A percentile compares a stretch with the other conserved stretches of the same genome.
Conservation (phyloP, 2,888 invertebrate species). For the Eudasyphora cyanicolor region DNA sequence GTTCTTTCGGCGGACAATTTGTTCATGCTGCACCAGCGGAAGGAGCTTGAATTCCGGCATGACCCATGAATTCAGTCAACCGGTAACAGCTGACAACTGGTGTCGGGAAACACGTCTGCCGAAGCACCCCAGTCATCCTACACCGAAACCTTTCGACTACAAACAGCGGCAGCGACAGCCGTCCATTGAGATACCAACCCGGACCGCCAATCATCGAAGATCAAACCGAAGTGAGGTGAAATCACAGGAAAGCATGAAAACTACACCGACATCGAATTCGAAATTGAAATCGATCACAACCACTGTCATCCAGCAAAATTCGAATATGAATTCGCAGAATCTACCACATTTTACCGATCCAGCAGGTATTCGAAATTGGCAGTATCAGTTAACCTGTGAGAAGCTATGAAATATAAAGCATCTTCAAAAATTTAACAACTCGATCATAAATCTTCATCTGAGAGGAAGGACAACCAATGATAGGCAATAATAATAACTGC, state of each 20-base stretch:
- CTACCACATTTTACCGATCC: conserved; percentile 33
- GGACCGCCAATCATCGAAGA: conserved; percentile 19
- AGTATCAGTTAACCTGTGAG: conserved; percentile 80
- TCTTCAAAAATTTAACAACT: not conserved
- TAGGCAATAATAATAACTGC: too few species aligned
- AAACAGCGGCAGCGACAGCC: conserved; percentile 43
- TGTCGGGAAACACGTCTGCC: conserved; percentile 29
- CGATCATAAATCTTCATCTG: not conserved
- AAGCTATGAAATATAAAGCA: conserved; percentile 72
- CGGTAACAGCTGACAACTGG: conserved; percentile 31
- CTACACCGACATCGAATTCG: conserved; percentile 66
- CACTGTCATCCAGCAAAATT: conserved; percentile 71
- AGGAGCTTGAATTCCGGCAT: conserved; percentile 45
- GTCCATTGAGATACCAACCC: conserved; percentile 1
- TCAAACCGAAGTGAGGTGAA: conserved; percentile 35
- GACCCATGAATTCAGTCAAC: conserved; percentile 26
- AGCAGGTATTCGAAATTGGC: conserved; percentile 79
- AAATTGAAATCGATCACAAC: conserved; percentile 72
- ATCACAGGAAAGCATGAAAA: conserved; percentile 44
- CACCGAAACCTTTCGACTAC: conserved; percentile 52
- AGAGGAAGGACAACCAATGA: too few species aligned
- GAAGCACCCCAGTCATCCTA: conserved; percentile 61
- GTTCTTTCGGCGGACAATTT: conserved; percentile 77
- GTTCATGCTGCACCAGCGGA: conserved; percentile 67
- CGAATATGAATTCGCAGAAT: conserved; percentile 59